A percentile compares a stretch with the other conserved stretches of the same genome.
Conservation (phyloP, 2,888 invertebrate genomes). For the Rhorus exstirpatorius region DNA sequence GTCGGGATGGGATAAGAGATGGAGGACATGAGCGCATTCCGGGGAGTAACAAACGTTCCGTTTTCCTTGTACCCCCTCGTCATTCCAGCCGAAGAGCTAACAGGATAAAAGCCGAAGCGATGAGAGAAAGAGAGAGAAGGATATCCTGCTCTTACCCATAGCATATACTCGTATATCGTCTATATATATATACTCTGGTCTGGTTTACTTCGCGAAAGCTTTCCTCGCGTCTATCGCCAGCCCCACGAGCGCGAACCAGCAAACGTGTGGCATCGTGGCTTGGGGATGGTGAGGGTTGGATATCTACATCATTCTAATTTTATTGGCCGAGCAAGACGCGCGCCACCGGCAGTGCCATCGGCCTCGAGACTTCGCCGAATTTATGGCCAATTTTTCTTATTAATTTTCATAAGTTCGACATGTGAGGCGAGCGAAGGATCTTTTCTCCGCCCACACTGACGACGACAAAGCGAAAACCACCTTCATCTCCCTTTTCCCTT, state of each 20-base stretch:
- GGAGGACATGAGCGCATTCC: constrained; percentile 82
- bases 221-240: constrained; percentile 42
- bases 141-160: constrained; percentile 7
- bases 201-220: constrained; percentile 41
- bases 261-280: constrained; percentile 22
- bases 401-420: constrained; percentile 86
- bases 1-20: constrained; percentile 59
- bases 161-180: constrained; percentile 17
- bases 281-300: constrained; percentile 48
- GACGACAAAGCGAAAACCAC: constrained; percentile 78
- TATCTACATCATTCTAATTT: constrained; percentile 85
- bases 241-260: constrained; percentile 8
- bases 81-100: constrained; percentile 56
- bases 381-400: constrained; percentile 86
- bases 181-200: constrained; percentile 19
- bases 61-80: constrained; percentile 56
- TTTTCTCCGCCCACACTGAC: constrained; percentile 64
- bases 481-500: constrained; percentile 23
- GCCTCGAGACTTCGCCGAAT: constrained; percentile 76
- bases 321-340: constrained; percentile 81
- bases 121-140: not conserved
- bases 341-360: constrained; percentile 67
- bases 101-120: constrained; percentile 28
- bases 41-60: constrained; percentile 82
- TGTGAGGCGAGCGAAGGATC: constrained; percentile 74